These are phyloP conservation scores for Silurus glanis DNA, from an alignment of 2,113 vertebrate species.

Conservation along the genomic window DNA sequence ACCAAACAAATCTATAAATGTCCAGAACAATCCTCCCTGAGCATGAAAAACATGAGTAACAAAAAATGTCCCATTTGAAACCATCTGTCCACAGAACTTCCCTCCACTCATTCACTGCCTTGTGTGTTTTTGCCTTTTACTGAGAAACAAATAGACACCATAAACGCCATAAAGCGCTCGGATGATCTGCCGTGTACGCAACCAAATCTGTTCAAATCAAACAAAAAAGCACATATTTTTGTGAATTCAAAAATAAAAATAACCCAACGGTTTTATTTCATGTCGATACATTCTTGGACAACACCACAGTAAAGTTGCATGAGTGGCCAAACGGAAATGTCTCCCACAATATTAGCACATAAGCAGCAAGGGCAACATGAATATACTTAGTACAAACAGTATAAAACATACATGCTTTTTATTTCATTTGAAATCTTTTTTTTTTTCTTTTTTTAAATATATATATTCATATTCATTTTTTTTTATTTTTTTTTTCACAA, in stretches of 20 bases:
- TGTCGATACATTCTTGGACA: conserved; percentile 79
- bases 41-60: too few species aligned
- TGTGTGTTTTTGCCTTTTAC: too few species aligned
- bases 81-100: too few species aligned
- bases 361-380: conserved; percentile 79
- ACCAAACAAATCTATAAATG: too few species aligned
- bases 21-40: too few species aligned
- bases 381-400: conserved; percentile 79
- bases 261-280: conserved; percentile 78
- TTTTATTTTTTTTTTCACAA: conserved; percentile 46
- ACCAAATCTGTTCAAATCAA: conserved; percentile 6
- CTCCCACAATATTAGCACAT: conserved; percentile 75
- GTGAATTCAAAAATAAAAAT: conserved; percentile 67
- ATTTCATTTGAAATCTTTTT: conserved; percentile 58
- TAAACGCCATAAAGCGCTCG: neutral
- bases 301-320: conserved; percentile 80
- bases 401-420: conserved; percentile 79
- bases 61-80: too few species aligned
- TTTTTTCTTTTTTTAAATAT: conserved; percentile 72
- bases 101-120: too few species aligned
- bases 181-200: neutral
- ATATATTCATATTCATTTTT: conserved; percentile 64
- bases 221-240: conserved; percentile 52
- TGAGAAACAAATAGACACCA: too few species aligned
- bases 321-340: conserved; percentile 75